Conservation (phyloP, 2,888 invertebrate genomes). For the Drosophila eohydei region DNA sequence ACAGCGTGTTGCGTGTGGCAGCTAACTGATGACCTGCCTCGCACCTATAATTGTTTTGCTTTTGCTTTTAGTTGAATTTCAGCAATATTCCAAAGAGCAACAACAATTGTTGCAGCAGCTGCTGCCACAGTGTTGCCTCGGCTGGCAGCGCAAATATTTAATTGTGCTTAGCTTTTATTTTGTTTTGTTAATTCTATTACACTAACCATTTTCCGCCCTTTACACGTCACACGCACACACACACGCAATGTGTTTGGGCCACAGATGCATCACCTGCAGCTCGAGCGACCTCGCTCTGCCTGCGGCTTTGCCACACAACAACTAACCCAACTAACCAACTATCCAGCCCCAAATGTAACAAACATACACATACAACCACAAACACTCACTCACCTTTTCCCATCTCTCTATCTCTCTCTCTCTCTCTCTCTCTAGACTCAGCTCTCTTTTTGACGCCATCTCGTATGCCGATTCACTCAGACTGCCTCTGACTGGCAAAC, state of each 20-base stretch:
- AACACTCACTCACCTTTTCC: not conserved
- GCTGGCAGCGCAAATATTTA: constrained; percentile 62
- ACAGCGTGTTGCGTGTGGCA: constrained; percentile 12
- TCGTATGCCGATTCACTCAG: constrained; percentile 33
- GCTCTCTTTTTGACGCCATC: constrained; percentile 29
- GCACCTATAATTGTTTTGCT: constrained; percentile 13
- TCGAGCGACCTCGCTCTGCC: constrained; percentile 32
- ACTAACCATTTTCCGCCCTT: constrained; percentile 49
- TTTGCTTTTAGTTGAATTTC: constrained; percentile 18
- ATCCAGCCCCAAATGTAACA: constrained; percentile 20
- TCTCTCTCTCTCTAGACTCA: constrained; percentile 8
- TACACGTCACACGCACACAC: constrained; percentile 28
- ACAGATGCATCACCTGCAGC: constrained; percentile 56
- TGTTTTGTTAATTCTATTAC: constrained; percentile 73
- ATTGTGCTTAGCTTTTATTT: constrained; percentile 57
- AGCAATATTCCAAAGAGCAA: constrained; percentile 22
- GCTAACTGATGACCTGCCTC: constrained; percentile 1
- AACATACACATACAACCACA: not conserved
- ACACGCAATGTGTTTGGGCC: constrained; percentile 24
- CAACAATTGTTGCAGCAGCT: constrained; percentile 2
- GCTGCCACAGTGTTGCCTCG: constrained; percentile 38
- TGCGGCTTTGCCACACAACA: constrained; percentile 31
- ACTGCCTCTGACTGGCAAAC: constrained; percentile 45
- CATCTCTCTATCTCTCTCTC: not conserved
- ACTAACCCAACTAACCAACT: constrained; percentile 45